Evolutionary conservation across 2,113 vertebrate genomes (phyloP).

Genomic region (Orcinus orca): DNA sequence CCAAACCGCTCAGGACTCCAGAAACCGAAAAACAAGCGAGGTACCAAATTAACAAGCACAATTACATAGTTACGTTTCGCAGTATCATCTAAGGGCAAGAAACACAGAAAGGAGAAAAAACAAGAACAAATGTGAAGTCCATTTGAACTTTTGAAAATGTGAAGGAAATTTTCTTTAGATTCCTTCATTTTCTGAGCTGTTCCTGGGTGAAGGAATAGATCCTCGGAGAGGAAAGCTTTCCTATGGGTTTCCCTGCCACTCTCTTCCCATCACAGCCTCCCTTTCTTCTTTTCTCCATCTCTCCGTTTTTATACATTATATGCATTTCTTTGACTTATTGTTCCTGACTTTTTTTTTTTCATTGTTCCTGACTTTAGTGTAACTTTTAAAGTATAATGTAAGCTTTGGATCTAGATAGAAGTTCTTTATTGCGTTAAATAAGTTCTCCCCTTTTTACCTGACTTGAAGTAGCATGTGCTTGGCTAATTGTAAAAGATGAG

Average conservation of each 20-base stretch:
- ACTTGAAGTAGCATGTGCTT: not conserved
- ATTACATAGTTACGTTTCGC: not conserved
- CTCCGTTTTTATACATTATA: not conserved
- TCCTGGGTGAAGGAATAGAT: not conserved
- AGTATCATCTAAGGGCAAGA: not conserved
- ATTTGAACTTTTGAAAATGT: no score
- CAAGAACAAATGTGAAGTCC: not conserved
- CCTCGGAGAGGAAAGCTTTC: not conserved
- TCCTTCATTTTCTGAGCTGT: not conserved
- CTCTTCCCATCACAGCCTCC: not conserved
- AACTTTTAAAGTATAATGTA: not conserved
- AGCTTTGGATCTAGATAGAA: not conserved
- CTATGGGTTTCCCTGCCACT: no score
- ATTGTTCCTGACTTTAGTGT: no score
- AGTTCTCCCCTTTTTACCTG: not conserved
- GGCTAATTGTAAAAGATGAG: not conserved
- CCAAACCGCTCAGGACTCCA: not conserved
- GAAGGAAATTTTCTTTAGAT: not conserved
- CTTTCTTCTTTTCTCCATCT: not conserved
- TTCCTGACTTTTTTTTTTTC: not conserved
- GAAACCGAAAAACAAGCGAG: not conserved
- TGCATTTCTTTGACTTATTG: not conserved
- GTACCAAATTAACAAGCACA: not conserved
- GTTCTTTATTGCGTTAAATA: not conserved
- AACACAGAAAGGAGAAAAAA: not conserved